Conservation (phyloP, 2,113 vertebrate genomes). For the Gobiocypris rarus region DNA sequence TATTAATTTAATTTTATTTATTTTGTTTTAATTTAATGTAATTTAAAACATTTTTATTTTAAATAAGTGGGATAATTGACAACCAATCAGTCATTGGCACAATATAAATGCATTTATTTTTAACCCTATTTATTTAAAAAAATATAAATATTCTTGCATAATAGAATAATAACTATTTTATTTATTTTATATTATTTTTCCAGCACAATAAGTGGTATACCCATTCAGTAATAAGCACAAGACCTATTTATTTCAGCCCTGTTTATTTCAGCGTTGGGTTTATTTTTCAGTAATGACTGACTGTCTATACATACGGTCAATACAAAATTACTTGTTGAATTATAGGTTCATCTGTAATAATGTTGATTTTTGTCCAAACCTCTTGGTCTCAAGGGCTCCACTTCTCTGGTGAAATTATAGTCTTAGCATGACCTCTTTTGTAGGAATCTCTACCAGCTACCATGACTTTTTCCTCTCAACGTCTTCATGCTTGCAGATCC, state of each 20-base stretch:
- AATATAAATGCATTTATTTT: background rate
- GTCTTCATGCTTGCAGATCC: conserved; percentile 55
- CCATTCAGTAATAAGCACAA: background rate
- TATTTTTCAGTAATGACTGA: background rate
- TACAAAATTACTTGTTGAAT: background rate
- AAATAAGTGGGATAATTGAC: background rate
- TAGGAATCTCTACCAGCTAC: conserved; percentile 55
- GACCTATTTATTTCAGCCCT: background rate
- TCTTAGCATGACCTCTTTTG: background rate
- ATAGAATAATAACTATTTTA: too few relatives aligned
- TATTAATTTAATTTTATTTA: too few relatives aligned
- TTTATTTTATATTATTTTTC: too few relatives aligned
- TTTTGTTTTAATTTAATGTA: too few relatives aligned
- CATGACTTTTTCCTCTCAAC: background rate
- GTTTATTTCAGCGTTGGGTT: background rate
- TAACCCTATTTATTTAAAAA: too few relatives aligned
- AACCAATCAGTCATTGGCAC: background rate
- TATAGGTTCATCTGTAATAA: background rate
- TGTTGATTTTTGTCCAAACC: background rate
- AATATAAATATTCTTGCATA: too few relatives aligned
- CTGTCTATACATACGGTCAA: background rate
- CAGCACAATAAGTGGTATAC: background rate
- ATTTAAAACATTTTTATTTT: too few relatives aligned
- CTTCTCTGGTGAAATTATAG: background rate
- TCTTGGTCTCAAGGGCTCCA: background rate